Evolutionary conservation across 2,888 invertebrate genomes (phyloP).

Genomic region (Homarus gammarus): DNA sequence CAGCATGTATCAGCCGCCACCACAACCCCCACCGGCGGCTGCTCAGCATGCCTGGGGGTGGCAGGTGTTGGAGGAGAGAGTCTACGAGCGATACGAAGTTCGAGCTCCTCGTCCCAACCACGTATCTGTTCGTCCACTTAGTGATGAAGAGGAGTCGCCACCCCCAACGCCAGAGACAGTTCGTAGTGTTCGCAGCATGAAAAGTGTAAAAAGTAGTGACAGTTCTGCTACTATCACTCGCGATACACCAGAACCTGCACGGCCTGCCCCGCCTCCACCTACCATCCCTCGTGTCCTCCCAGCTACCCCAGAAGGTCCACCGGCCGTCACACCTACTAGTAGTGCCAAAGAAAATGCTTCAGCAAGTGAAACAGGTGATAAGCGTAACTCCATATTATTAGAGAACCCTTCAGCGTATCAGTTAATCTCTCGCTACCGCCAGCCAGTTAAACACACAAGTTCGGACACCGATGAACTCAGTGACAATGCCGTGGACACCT

Average conservation of each 20-base stretch:
- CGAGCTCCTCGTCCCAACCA: not conserved
- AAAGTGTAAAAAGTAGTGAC: conserved; percentile 67
- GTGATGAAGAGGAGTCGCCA: conserved; percentile 73
- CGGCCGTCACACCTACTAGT: not conserved
- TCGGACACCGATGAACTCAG: conserved; percentile 75
- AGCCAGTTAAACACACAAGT: not conserved
- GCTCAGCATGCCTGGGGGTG: conserved; percentile 61
- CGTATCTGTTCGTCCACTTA: conserved; percentile 1
- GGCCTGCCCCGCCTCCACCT: conserved; percentile 56
- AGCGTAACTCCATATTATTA: conserved; percentile 45
- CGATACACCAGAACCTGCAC: conserved; percentile 65
- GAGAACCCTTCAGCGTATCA: conserved; percentile 63
- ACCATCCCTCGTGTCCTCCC: conserved; percentile 39
- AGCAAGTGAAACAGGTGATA: conserved; percentile 21
- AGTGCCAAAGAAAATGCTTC: conserved; percentile 57
- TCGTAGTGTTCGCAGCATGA: conserved; percentile 67
- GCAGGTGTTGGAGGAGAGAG: conserved; percentile 66
- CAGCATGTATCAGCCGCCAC: conserved; percentile 57
- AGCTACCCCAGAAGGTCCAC: conserved; percentile 12
- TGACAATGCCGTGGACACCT: conserved; percentile 71
- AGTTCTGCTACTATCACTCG: conserved; percentile 72
- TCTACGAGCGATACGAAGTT: conserved; percentile 63
- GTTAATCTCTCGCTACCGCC: conserved; percentile 29
- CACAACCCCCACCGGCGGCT: conserved; percentile 30
- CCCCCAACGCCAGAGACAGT: conserved; percentile 75